Conservation (phyloP, 2,888 invertebrate species). For the Drosophila dives region DNA sequence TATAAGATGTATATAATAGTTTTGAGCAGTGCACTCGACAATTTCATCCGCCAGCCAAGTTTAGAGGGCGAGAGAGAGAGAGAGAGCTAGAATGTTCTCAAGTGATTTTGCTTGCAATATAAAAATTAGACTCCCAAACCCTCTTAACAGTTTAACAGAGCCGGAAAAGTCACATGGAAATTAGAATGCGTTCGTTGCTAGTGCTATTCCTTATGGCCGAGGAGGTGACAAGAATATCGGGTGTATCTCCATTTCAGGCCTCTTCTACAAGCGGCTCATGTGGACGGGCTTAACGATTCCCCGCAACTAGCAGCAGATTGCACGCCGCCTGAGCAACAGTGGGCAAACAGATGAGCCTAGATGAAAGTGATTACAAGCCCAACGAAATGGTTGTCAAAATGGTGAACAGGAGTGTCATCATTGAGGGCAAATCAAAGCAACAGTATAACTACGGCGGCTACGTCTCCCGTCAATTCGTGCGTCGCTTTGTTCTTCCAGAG, state of each 20-base stretch:
- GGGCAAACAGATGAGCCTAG: conserved; percentile 89
- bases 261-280: conserved; percentile 52
- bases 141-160: conserved; percentile 37
- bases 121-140: conserved; percentile 45
- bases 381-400: conserved; percentile 92
- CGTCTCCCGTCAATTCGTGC: conserved; percentile 90
- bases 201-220: conserved; percentile 77
- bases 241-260: conserved; percentile 52
- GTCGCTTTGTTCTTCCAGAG: conserved; percentile 90
- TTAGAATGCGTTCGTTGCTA: conserved; percentile 78
- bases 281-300: conserved; percentile 48
- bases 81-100: conserved; percentile 53
- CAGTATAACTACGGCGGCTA: conserved; percentile 90
- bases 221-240: conserved; percentile 64
- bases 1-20: conserved; percentile 8
- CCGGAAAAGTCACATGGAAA: conserved; percentile 22
- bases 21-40: conserved; percentile 10
- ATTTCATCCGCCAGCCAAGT: conserved; percentile 59
- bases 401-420: conserved; percentile 88
- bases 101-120: conserved; percentile 28
- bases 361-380: conserved; percentile 91
- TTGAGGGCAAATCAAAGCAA: conserved; percentile 92
- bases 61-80: conserved; percentile 54
- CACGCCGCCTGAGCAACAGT: conserved; percentile 69
- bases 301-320: conserved; percentile 59